Conservation (phyloP, 2,797 vertebrate species). For the Pseudochirops corinnae region DNA sequence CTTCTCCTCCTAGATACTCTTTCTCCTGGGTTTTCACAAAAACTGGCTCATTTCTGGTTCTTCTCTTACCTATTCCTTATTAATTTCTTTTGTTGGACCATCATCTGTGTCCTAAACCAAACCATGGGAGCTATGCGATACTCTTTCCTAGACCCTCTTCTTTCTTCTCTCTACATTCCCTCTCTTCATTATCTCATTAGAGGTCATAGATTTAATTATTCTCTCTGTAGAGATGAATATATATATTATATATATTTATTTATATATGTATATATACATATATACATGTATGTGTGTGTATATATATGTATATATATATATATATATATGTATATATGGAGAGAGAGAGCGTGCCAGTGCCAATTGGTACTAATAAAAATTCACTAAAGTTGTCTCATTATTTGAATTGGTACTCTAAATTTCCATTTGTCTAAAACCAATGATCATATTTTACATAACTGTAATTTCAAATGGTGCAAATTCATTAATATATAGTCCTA, state of each 20-base stretch:
- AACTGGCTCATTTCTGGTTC: background rate
- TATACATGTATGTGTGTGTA: no score
- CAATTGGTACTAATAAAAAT: background rate
- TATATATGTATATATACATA: no score
- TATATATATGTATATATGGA: no score
- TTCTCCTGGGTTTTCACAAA: background rate
- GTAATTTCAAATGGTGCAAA: background rate
- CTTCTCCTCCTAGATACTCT: background rate
- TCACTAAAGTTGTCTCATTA: background rate
- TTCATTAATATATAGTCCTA: background rate
- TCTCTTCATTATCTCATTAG: background rate
- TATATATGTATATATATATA: no score
- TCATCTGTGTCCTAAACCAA: background rate
- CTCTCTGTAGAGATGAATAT: background rate
- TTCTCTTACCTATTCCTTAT: background rate
- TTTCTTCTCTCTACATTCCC: background rate
- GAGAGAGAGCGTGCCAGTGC: background rate
- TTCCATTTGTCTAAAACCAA: background rate
- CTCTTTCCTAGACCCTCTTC: background rate
- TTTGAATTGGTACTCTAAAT: background rate
- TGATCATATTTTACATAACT: background rate
- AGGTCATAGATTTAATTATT: background rate
- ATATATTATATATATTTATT: no score
- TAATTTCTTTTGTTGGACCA: background rate
- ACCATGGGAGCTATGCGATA: background rate